Evolutionary conservation across 2,797 vertebrate species (phyloP).

Genomic region (Ataeniobius toweri): DNA sequence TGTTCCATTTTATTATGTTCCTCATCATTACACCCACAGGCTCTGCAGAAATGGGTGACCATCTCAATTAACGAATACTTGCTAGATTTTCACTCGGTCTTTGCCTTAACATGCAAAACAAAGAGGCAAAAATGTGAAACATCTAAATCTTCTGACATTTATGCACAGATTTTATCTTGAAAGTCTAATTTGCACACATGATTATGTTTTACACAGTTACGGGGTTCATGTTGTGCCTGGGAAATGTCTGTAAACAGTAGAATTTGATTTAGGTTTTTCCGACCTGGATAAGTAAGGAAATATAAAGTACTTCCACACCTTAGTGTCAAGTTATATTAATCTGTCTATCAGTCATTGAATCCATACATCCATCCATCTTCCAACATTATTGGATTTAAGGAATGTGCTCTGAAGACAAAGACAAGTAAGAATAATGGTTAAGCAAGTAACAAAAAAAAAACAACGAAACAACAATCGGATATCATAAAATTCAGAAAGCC

Average conservation of each 20-base stretch:
- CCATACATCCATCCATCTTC: constrained; percentile 12
- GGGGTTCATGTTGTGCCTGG: background rate
- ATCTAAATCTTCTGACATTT: background rate
- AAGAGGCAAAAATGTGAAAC: background rate
- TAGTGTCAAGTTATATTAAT: background rate
- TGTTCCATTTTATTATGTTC: constrained; percentile 36
- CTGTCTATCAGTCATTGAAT: background rate
- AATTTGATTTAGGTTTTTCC: background rate
- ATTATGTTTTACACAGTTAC: background rate
- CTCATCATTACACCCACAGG: constrained; percentile 34
- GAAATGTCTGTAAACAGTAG: too few relatives aligned
- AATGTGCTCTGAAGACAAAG: constrained; percentile 42
- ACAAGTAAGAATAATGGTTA: constrained; percentile 54
- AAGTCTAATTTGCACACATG: background rate
- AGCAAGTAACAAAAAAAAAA: constrained; percentile 7
- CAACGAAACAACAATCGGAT: constrained; percentile 56
- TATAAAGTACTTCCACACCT: background rate
- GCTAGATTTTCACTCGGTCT: constrained; percentile 13
- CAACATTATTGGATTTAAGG: constrained; percentile 20
- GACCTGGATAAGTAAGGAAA: too few relatives aligned
- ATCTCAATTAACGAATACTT: constrained; percentile 13
- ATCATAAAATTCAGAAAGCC: constrained; percentile 75
- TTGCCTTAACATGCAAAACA: constrained; percentile 2
- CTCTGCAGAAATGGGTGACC: constrained; percentile 23
- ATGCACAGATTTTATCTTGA: background rate